phyloP scores from a whole-genome alignment of 2,797 vertebrate genomes.

The Poecilia picta region DNA sequence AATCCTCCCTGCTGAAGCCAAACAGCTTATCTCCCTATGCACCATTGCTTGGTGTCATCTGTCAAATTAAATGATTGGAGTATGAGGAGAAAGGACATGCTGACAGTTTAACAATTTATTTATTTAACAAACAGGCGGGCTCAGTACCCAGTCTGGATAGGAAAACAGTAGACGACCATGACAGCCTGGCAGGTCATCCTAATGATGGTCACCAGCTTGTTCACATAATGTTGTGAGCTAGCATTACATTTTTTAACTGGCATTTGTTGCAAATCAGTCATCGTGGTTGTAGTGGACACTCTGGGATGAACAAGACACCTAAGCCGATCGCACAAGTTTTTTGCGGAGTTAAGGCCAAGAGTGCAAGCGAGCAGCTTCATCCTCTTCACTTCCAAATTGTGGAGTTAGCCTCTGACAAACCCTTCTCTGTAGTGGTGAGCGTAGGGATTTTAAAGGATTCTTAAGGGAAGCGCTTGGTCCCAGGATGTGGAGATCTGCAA shows the following conservation, averaged over 20 bases:
- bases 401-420: not conserved
- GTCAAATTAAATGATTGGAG: not conserved
- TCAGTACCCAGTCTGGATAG: not conserved
- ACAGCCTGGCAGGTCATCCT: not conserved
- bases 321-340: not conserved
- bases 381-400: not conserved
- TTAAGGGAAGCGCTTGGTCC: not conserved
- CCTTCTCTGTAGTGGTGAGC: not conserved
- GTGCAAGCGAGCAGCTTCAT: not conserved
- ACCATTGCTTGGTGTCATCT: not conserved
- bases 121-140: not conserved
- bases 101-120: not conserved
- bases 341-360: not conserved
- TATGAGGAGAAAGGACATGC: not conserved
- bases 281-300: not conserved
- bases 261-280: not conserved
- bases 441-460: not conserved
- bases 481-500: not conserved
- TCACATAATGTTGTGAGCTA: not conserved
- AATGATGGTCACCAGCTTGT: not conserved
- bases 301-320: not conserved
- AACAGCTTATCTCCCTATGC: not conserved
- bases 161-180: not conserved
- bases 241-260: not conserved
- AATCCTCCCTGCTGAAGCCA: not conserved